Base-by-base conservation (phyloP, 2,797 vertebrate genomes). In the Rhinophrynus dorsalis region DNA sequence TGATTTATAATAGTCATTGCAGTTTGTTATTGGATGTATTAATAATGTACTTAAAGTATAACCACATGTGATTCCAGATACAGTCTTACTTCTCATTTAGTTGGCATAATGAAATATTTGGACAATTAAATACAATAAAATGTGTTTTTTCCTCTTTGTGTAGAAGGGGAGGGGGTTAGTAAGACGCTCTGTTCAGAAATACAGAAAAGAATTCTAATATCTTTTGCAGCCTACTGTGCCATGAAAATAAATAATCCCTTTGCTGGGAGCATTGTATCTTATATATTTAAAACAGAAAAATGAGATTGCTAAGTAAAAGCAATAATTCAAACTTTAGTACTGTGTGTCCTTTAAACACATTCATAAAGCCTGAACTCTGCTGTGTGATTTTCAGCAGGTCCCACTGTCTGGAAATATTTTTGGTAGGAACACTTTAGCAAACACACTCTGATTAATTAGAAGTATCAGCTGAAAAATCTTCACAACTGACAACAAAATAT, bases 191-290 rank as follows among this genome's bases (percentile, higher is more conserved):
- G n/a, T n/a, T n/a, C n/a, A n/a, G n/a, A n/a, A n/a, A n/a, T n/a
- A n/a, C n/a, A n/a, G n/a, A n/a, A n/a, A n/a, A n/a, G n/a, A n/a
- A n/a, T n/a, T n/a, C n/a, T 30, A 65, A 40, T 57, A 32, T 64
- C 10, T 33, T 24, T 23, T 48, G 23, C 60, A 38, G 50, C 7
- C 30, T n/a, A 12, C 15, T 24, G 20, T 44, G 35, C 35, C 47
- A 51, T 54, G 40, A 54, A 52, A 68, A 67, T 67, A 68, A 68
- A 54, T 47, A 45, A 55, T 48, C 24, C 40, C 15, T 44, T 56
- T 20, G 52, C 52, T 72, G 32, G 47, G 29, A 62, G 51, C 38
- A 29, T 57, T 35, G 54, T 47, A 71, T 63, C 44, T 63, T 50
- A 57, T 17, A 38, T 47, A 57, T 50, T 38, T 48, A 42, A 45